Conservation (phyloP, 2,113 vertebrate species). For the Salvator merianae region DNA sequence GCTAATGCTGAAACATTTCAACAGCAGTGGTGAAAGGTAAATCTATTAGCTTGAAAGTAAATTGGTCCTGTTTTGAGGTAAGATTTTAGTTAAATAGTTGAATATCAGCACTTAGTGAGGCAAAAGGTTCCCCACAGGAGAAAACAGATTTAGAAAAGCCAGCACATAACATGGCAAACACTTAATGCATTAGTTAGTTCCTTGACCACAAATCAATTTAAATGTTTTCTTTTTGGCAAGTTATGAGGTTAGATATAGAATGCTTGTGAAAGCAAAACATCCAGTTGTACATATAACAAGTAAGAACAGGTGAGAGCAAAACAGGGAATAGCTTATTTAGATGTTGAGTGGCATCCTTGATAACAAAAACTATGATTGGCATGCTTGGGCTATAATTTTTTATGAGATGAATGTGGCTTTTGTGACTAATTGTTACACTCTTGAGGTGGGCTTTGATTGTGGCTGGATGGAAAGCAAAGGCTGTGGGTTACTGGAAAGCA, state of each 20-base stretch:
- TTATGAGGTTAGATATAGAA: conserved; percentile 4
- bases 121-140: conserved; percentile 17
- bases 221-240: conserved; percentile 20
- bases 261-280: neutral
- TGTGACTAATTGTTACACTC: neutral
- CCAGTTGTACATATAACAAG: neutral
- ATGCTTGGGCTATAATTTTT: neutral
- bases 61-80: conserved; percentile 10
- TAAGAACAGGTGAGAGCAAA: neutral
- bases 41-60: conserved; percentile 8
- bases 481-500: neutral
- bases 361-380: neutral
- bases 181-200: conserved; percentile 25
- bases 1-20: conserved; percentile 14
- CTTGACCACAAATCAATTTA: conserved; percentile 33
- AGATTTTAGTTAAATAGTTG: conserved; percentile 21
- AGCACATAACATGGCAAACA: conserved; percentile 13
- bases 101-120: conserved; percentile 19
- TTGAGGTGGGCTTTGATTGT: neutral
- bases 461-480: too few relatives aligned
- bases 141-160: conserved; percentile 46
- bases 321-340: neutral
- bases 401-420: too few relatives aligned
- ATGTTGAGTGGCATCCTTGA: too few relatives aligned
- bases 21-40: neutral